Conservation (phyloP, 2,888 invertebrate species). For the Drosophila cracens region DNA sequence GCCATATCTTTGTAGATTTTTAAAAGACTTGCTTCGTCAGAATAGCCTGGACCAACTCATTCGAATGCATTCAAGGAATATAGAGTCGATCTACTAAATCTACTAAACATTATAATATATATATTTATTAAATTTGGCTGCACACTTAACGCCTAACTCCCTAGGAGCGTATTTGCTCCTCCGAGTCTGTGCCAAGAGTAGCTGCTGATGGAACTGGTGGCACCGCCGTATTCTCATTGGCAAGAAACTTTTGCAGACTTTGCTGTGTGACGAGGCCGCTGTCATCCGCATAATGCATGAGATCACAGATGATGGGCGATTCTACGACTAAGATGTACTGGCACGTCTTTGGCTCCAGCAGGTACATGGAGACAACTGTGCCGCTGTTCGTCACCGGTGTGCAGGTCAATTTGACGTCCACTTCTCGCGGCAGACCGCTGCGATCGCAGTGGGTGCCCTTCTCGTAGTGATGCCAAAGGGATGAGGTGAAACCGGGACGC, state of each 20-base stretch:
- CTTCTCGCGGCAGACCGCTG: constrained; percentile 91
- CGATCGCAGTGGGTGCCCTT: constrained; percentile 95
- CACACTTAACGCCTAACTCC: constrained; percentile 1
- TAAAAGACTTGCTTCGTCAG: not conserved
- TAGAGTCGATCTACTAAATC: not conserved
- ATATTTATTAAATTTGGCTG: constrained; percentile 10
- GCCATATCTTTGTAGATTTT: not conserved
- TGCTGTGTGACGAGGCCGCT: constrained; percentile 88
- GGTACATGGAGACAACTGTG: constrained; percentile 93
- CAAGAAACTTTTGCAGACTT: constrained; percentile 56
- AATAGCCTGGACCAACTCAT: too few species aligned
- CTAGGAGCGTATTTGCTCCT: constrained; percentile 65
- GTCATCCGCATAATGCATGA: constrained; percentile 92
- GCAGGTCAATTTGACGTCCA: constrained; percentile 94
- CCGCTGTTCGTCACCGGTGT: constrained; percentile 88
- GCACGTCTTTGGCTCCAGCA: constrained; percentile 96
- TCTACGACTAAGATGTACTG: constrained; percentile 98
- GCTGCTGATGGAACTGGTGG: constrained; percentile 17
- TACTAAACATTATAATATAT: constrained; percentile 4
- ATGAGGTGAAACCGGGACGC: constrained; percentile 88
- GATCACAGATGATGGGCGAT: constrained; percentile 94
- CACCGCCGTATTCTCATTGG: constrained; percentile 26
- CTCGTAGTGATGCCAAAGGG: constrained; percentile 94
- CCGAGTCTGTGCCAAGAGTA: constrained; percentile 26
- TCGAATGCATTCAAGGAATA: not conserved